phyloP scores from a whole-genome alignment of 2,113 vertebrate genomes.

The Spea multiplicata region DNA sequence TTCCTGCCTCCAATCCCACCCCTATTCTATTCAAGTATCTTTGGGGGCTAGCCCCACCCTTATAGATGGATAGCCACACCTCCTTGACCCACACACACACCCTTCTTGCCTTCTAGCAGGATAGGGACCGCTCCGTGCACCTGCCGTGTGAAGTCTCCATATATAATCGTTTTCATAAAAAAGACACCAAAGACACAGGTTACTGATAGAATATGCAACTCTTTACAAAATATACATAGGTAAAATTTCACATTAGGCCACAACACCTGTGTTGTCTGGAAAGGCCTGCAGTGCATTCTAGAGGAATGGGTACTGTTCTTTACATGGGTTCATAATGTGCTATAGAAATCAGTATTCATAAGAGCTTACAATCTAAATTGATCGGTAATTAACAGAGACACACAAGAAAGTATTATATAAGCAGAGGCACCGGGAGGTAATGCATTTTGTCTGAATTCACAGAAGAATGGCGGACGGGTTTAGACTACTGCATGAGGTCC shows the following conservation, averaged over 20 bases:
- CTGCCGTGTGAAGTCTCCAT: no score
- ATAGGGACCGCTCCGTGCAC: no score
- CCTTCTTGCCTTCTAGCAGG: no score
- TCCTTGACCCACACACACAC: no score
- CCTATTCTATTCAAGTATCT: no score
- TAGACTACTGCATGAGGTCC: neutral
- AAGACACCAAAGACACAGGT: neutral
- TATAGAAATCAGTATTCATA: neutral
- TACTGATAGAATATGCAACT: constrained; percentile 5
- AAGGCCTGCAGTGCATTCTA: neutral
- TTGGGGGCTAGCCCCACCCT: no score
- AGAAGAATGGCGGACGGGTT: neutral
- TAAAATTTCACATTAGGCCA: neutral
- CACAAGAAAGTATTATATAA: neutral
- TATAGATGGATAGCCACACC: no score
- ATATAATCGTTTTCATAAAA: neutral
- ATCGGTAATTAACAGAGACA: neutral
- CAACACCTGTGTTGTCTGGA: neutral
- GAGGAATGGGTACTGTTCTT: neutral
- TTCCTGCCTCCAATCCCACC: no score
- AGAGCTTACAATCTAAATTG: constrained; percentile 10
- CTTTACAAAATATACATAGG: constrained; percentile 46
- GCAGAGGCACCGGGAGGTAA: constrained; percentile 17
- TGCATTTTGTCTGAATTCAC: neutral
- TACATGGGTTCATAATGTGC: neutral